phyloP scores from a whole-genome alignment of 2,113 vertebrate genomes.

The Romanogobio albipinnatus region DNA sequence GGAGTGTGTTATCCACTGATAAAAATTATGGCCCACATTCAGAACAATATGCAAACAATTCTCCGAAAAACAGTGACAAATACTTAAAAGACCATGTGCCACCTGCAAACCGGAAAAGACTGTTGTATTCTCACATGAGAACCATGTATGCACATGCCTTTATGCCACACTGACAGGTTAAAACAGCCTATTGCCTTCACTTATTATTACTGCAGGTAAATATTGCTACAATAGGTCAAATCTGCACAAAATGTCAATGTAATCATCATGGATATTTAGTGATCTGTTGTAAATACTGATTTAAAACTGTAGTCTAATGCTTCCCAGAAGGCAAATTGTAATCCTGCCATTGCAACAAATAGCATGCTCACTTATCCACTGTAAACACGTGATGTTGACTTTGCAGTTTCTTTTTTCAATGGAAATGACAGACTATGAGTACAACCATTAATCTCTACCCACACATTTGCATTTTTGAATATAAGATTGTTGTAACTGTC shows the following conservation, averaged over 20 bases:
- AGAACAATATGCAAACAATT: conserved; percentile 72
- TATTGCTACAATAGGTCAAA: conserved; percentile 45
- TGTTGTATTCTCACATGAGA: conserved; percentile 63
- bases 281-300: conserved; percentile 69
- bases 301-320: conserved; percentile 60
- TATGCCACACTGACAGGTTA: conserved; percentile 56
- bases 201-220: conserved; percentile 58
- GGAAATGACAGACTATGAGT: conserved; percentile 28
- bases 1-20: conserved; percentile 33
- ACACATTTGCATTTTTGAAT: conserved; percentile 27
- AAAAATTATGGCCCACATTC: conserved; percentile 45
- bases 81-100: conserved; percentile 19
- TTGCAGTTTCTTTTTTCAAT: conserved; percentile 47
- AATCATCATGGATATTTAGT: conserved; percentile 47
- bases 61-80: conserved; percentile 54
- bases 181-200: conserved; percentile 56
- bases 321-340: conserved; percentile 59
- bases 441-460: conserved; percentile 27
- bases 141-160: conserved; percentile 45
- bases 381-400: conserved; percentile 58
- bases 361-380: conserved; percentile 69
- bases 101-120: conserved; percentile 58
- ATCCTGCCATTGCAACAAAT: conserved; percentile 57
- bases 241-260: conserved; percentile 55
- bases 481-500: conserved; percentile 41